Percentiles rank a stretch among this genome's conserved stretches.
Conservation (phyloP, 2,113 vertebrate genomes). For the Azemiops feae region DNA sequence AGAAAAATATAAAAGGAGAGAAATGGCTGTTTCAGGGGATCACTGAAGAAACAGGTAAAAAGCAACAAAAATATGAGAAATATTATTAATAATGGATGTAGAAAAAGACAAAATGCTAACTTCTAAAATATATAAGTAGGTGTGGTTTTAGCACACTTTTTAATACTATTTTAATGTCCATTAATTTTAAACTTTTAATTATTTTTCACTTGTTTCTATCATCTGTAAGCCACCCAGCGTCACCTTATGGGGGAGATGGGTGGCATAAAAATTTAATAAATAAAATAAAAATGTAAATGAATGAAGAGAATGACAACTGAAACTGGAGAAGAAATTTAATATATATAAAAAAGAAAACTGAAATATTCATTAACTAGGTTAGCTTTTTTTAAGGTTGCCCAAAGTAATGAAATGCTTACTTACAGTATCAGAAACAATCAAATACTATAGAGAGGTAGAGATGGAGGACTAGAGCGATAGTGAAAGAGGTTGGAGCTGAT, state of each 20-base stretch:
- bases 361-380: conserved; percentile 54
- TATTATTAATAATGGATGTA: conserved; percentile 49
- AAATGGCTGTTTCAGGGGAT: not conserved
- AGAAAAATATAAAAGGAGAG: not conserved
- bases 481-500: too few relatives aligned
- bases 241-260: not conserved
- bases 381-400: conserved; percentile 38
- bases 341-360: conserved; percentile 29
- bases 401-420: conserved; percentile 43
- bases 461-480: too few relatives aligned
- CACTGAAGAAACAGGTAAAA: not conserved
- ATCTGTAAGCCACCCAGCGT: not conserved
- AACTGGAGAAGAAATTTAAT: not conserved
- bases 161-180: not conserved
- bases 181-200: not conserved
- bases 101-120: conserved; percentile 40
- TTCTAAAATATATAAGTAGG: conserved; percentile 38
- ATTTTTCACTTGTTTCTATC: not conserved
- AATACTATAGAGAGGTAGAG: conserved; percentile 10
- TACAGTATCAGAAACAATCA: conserved; percentile 42
- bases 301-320: conserved; percentile 40
- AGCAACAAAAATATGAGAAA: conserved; percentile 42
- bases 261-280: not conserved
- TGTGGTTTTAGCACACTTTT: not conserved
- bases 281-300: conserved; percentile 31